phyloP scores from a whole-genome alignment of 2,888 invertebrate species.

The Ditula angustiorana region DNA sequence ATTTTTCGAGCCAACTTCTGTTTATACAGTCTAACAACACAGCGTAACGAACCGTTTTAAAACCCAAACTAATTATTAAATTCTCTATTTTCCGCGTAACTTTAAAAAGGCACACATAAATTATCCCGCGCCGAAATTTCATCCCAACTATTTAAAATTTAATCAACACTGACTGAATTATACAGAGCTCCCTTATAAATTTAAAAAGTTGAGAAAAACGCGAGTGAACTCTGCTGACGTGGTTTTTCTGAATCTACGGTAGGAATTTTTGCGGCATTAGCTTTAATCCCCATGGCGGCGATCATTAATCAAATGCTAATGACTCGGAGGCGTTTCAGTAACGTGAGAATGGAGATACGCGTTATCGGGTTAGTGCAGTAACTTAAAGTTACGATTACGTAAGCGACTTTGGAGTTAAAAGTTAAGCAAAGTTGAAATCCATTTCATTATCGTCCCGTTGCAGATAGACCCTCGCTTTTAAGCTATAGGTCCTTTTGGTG shows the following conservation, averaged over 20 bases:
- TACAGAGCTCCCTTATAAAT: constrained; percentile 46
- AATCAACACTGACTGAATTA: constrained; percentile 45
- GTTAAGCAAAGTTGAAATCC: background rate
- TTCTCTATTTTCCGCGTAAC: constrained; percentile 8
- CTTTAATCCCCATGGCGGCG: constrained; percentile 61
- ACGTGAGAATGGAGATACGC: constrained; percentile 41
- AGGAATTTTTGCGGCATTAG: constrained; percentile 61
- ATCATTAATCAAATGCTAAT: constrained; percentile 76
- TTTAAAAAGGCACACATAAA: constrained; percentile 41
- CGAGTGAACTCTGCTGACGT: constrained; percentile 39
- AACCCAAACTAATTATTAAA: constrained; percentile 6
- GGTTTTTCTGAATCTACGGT: constrained; percentile 42
- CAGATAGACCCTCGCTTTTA: too few species aligned
- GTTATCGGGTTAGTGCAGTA: constrained; percentile 36
- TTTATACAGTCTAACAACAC: background rate
- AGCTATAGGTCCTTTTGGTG: too few species aligned
- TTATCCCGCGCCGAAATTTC: constrained; percentile 41
- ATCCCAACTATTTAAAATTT: constrained; percentile 60
- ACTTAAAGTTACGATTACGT: constrained; percentile 5
- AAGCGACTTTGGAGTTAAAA: background rate
- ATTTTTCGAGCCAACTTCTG: background rate
- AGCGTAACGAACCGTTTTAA: background rate
- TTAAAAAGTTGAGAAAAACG: constrained; percentile 52
- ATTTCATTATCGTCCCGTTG: background rate
- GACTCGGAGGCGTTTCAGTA: constrained; percentile 51